These are phyloP conservation scores for Mastomys natalensis DNA, from an alignment of 2,113 vertebrate genomes.

Conservation along the genomic window DNA sequence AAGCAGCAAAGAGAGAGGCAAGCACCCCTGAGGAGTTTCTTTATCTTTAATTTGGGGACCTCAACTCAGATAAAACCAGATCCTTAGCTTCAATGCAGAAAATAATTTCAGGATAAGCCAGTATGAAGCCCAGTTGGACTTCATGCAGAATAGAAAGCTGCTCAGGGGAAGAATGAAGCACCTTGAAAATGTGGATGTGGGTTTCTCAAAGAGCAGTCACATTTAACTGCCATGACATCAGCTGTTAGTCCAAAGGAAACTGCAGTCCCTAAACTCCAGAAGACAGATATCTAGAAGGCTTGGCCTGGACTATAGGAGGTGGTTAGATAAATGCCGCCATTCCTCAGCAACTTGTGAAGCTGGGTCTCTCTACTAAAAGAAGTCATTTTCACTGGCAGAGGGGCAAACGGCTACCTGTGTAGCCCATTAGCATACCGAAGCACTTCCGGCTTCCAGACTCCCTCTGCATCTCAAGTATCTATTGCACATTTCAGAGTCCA, in stretches of 20 bases:
- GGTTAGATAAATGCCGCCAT: neutral
- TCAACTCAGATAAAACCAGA: neutral
- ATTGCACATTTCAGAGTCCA: neutral
- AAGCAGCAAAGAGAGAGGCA: neutral
- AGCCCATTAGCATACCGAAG: too few relatives aligned
- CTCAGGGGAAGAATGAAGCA: too few relatives aligned
- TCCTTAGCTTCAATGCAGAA: neutral
- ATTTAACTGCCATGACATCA: too few relatives aligned
- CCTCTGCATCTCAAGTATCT: neutral
- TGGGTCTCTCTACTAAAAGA: neutral
- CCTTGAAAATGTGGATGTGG: neutral
- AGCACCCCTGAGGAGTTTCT: neutral
- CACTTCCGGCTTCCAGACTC: neutral
- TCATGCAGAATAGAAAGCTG: neutral
- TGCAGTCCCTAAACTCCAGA: neutral
- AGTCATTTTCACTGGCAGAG: neutral
- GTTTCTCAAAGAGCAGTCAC: neutral
- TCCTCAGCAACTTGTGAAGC: neutral
- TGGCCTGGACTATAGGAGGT: neutral
- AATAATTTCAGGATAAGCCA: neutral
- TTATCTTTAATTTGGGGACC: neutral
- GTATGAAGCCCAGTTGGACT: neutral
- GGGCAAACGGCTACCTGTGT: neutral
- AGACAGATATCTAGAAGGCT: neutral
- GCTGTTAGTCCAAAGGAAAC: neutral